A percentile compares a stretch with the other conserved stretches of the same genome.
These are phyloP conservation scores for Procambarus clarkii DNA, from an alignment of 1,140 invertebrate genomes.

Conservation along the genomic window DNA sequence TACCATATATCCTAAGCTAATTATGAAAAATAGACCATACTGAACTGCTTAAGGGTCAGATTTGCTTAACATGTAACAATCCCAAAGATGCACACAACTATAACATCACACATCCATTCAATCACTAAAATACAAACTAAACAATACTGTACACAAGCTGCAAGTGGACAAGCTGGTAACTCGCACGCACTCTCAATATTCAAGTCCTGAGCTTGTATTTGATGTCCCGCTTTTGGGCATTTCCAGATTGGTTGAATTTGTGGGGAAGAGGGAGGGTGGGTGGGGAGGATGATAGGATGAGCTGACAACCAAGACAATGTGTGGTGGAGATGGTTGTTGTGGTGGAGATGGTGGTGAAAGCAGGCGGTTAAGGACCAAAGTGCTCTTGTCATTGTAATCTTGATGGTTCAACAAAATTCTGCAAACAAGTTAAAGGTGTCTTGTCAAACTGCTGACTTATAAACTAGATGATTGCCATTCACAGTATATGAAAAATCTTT, in stretches of 20 bases:
- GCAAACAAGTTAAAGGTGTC: constrained; percentile 60
- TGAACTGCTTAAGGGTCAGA: constrained; percentile 50
- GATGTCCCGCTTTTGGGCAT: constrained; percentile 59
- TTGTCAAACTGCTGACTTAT: constrained; percentile 39
- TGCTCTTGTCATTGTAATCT: constrained; percentile 70
- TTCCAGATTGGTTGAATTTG: constrained; percentile 54
- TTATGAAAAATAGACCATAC: constrained; percentile 35
- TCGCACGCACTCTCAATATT: constrained; percentile 51
- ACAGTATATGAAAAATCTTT: background rate
- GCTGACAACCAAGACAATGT: constrained; percentile 61
- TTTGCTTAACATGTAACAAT: constrained; percentile 56
- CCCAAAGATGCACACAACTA: constrained; percentile 24
- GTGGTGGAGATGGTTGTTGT: constrained; percentile 60
- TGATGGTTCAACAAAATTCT: constrained; percentile 69
- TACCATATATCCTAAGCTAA: constrained; percentile 5
- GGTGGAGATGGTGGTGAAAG: constrained; percentile 61
- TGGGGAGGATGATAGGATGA: constrained; percentile 27
- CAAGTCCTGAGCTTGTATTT: constrained; percentile 69
- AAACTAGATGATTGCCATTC: background rate
- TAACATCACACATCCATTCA: constrained; percentile 38
- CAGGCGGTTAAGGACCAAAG: constrained; percentile 66
- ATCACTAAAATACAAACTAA: constrained; percentile 28
- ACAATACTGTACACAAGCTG: constrained; percentile 36
- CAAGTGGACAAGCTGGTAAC: constrained; percentile 31
- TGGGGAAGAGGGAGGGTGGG: constrained; percentile 31